phyloP scores from a whole-genome alignment of 1,140 invertebrate genomes.

The Drosophila leontia region DNA sequence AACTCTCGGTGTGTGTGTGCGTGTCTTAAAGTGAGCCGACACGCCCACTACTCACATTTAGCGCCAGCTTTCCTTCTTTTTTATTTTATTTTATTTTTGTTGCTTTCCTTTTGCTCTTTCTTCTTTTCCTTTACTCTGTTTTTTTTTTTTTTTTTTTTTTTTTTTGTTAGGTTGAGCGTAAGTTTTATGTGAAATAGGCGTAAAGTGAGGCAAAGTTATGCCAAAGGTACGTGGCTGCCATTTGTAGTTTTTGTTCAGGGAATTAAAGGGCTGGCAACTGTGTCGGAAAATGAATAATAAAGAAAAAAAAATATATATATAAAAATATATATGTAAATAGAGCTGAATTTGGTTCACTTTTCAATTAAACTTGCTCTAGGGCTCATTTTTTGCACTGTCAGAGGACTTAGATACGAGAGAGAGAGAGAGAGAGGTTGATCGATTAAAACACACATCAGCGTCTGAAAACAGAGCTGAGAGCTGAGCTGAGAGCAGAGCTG shows the following conservation, averaged over 20 bases:
- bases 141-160: neutral
- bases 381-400: neutral
- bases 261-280: slow-evolving; percentile 7
- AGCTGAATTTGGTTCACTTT: slow-evolving; percentile 1
- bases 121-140: neutral
- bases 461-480: too few species aligned
- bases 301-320: neutral
- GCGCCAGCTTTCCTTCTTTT: neutral
- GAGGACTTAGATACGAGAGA: neutral
- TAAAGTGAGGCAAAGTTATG: slow-evolving; percentile 73
- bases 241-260: slow-evolving; percentile 21
- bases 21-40: slow-evolving; percentile 33
- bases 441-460: too few species aligned
- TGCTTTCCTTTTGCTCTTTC: neutral
- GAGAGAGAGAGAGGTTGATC: too few species aligned
- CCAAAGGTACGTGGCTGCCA: slow-evolving; percentile 56
- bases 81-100: neutral
- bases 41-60: slow-evolving; percentile 46
- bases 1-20: slow-evolving; percentile 53
- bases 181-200: slow-evolving; percentile 75
- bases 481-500: too few species aligned
- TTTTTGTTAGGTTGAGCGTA: slow-evolving; percentile 19
- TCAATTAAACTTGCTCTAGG: neutral
- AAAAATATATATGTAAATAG: too few species aligned
- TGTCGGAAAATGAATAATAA: neutral